These are phyloP conservation scores for Celastrina argiolus DNA, from an alignment of 2,888 invertebrate genomes.

Conservation along the genomic window DNA sequence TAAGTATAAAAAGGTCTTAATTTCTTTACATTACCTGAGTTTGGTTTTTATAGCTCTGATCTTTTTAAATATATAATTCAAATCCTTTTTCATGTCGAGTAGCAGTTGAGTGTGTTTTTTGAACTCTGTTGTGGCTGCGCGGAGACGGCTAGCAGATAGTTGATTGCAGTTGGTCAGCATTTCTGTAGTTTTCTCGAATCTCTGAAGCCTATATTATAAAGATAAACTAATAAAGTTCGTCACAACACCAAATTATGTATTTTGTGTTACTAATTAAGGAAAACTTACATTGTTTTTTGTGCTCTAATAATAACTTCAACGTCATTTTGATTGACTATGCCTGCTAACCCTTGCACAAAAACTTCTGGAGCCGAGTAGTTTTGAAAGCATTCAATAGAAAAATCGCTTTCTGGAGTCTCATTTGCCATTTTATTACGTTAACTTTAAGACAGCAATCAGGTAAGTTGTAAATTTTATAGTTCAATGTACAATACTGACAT, in stretches of 20 bases:
- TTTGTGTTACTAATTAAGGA: background rate
- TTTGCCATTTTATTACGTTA: conserved; percentile 59
- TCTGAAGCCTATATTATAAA: conserved; percentile 84
- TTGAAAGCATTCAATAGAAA: conserved; percentile 92
- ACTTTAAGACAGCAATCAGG: background rate
- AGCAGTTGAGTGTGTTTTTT: conserved; percentile 92
- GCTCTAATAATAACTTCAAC: conserved; percentile 93
- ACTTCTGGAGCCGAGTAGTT: conserved; percentile 94
- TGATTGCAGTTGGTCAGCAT: conserved; percentile 98
- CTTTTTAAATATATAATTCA: conserved; percentile 95
- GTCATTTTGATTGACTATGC: conserved; percentile 93
- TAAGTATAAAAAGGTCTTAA: too few relatives aligned
- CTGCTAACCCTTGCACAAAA: conserved; percentile 94
- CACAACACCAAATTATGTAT: background rate
- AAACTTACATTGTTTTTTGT: conserved; percentile 92
- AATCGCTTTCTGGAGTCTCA: conserved; percentile 81
- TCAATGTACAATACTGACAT: too few relatives aligned
- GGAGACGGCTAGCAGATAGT: conserved; percentile 91
- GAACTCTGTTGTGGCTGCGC: conserved; percentile 91
- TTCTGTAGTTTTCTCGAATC: conserved; percentile 99
- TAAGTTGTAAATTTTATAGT: too few relatives aligned
- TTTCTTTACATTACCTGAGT: conserved; percentile 81
- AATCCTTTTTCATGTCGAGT: conserved; percentile 94
- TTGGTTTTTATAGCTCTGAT: conserved; percentile 90
- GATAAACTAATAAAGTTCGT: background rate